Evolutionary conservation across 2,888 invertebrate species (phyloP).

Genomic region (Sphaerophoria taeniata): DNA sequence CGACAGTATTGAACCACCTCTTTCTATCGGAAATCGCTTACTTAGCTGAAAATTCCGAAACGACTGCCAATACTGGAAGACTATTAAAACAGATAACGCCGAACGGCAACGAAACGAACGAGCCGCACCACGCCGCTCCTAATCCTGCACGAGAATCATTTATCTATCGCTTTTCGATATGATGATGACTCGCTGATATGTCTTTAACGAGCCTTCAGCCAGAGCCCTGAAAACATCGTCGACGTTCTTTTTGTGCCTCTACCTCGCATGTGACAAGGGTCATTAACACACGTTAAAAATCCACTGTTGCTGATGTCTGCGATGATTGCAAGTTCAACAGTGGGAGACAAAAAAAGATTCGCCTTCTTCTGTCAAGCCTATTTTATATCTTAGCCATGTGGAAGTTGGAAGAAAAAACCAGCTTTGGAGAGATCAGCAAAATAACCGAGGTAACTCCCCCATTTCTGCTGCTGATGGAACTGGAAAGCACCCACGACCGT

Average conservation of each 20-base stretch:
- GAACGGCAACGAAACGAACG: neutral
- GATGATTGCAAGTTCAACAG: constrained; percentile 65
- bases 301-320: constrained; percentile 65
- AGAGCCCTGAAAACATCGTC: constrained; percentile 32
- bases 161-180: constrained; percentile 63
- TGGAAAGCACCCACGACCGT: constrained; percentile 24
- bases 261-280: constrained; percentile 74
- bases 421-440: constrained; percentile 8
- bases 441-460: constrained; percentile 10
- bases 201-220: constrained; percentile 70
- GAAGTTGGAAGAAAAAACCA: neutral
- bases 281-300: constrained; percentile 73
- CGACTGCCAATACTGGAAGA: constrained; percentile 10
- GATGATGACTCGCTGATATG: constrained; percentile 73
- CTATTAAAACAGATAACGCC: constrained; percentile 3
- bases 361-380: constrained; percentile 27
- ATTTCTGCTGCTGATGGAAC: neutral
- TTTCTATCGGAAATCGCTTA: constrained; percentile 73
- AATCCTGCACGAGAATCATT: constrained; percentile 74
- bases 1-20: constrained; percentile 71
- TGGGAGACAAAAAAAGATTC: constrained; percentile 34
- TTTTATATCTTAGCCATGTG: neutral
- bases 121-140: constrained; percentile 63
- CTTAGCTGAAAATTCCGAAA: constrained; percentile 69
- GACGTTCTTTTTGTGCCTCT: constrained; percentile 12